phyloP scores from a whole-genome alignment of 2,888 invertebrate genomes.

The Rhagonycha fulva region DNA sequence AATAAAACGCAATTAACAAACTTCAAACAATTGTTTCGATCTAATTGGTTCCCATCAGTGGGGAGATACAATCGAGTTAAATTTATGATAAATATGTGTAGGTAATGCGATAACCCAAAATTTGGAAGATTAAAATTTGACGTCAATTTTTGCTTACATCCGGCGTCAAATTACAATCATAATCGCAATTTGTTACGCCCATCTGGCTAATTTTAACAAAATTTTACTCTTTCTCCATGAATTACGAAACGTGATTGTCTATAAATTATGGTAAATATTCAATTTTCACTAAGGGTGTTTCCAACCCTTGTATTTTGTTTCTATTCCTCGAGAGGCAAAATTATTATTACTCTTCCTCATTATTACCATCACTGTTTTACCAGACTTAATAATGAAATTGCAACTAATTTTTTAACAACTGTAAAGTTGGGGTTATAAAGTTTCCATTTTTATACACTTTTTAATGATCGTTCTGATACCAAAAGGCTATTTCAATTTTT shows the following conservation, averaged over 20 bases:
- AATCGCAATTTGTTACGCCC: neutral
- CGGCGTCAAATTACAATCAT: neutral
- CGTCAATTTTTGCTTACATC: neutral
- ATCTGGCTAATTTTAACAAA: neutral
- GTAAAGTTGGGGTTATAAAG: neutral
- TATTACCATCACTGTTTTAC: neutral
- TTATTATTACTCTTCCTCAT: neutral
- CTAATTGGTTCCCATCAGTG: neutral
- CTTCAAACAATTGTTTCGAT: neutral
- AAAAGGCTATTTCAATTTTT: neutral
- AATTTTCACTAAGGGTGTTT: neutral
- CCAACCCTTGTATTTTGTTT: neutral
- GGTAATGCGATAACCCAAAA: neutral
- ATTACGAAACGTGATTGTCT: neutral
- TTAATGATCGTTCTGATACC: neutral
- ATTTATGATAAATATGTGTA: neutral
- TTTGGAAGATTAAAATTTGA: neutral
- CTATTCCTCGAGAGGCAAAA: neutral
- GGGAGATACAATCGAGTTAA: neutral
- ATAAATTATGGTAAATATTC: neutral
- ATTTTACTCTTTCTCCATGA: neutral
- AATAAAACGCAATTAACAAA: neutral
- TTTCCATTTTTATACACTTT: neutral
- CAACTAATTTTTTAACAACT: neutral
- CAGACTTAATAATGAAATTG: neutral